Evolutionary conservation across 2,888 invertebrate species (phyloP), one percentile per base, ranked within the genome.

Genomic region (Nycteola revayana): DNA sequence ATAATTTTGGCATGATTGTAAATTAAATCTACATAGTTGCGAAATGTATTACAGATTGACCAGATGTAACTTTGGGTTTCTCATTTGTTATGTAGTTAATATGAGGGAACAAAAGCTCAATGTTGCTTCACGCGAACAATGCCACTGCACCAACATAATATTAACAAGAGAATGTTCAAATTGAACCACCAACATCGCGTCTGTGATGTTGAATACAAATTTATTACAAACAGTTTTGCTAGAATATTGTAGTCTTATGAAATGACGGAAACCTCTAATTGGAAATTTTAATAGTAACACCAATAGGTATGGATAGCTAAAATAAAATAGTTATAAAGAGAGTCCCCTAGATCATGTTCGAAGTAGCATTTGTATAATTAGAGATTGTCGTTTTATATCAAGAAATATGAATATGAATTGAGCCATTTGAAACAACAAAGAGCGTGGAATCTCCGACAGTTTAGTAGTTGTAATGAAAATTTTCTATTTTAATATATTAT

Each of bases 401-500:
- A 55, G 55, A 53, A 48, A 46, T 37, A 45, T 47, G 42, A 45
- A 42, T 44, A 51, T 18, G 7, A 70, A 72, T 61, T 66, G 65
- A 68, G 67, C 56, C 61, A 63, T 67, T 64, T 50, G 66, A 61
- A 54, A 62, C 68, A 60, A 58, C 65, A 50, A 56, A 56, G 64
- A 65, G 55, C 67, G 67, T 65, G 75, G 86, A 84, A 86, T 85
- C 86, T 87, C 87, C 75, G 66, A 69, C 80, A 73, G 66, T 77
- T 75, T 58, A 75, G 71, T 84, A 85, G 81, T 65, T 80, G 77
- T 80, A 80, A 81, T 63, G 56, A 42, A 81, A 80, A 83, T 85
- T 87, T 87, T 87, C 78, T 87, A 87, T 87, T 87, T 87, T 87
- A 87, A 84, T 87, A 87, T 83, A 82, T 80, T 74, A 66, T 53